Conservation (phyloP, 35 echinoderm and acorn worm species). For the Diadema setosum region DNA sequence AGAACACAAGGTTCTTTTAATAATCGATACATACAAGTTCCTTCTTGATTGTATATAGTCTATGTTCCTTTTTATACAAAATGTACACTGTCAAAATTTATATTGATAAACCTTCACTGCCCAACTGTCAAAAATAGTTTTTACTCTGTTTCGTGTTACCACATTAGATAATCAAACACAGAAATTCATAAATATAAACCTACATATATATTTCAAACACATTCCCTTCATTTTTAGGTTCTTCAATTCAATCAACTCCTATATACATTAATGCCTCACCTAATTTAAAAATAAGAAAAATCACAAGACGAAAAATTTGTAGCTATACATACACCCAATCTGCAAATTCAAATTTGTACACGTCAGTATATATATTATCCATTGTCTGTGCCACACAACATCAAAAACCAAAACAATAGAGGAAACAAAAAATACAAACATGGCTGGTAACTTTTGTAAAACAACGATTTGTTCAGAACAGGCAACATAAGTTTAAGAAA, state of each 20-base stretch:
- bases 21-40: too few species aligned
- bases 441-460: too few species aligned
- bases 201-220: not conserved
- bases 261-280: conserved; percentile 20
- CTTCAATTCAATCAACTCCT: not conserved
- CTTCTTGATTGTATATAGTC: not conserved
- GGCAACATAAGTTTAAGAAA: too few species aligned
- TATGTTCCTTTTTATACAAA: not conserved
- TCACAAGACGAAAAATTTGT: not conserved
- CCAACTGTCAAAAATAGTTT: not conserved
- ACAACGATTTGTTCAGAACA: too few species aligned
- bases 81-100: not conserved
- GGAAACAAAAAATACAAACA: too few species aligned
- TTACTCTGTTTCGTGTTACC: not conserved
- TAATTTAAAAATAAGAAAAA: not conserved
- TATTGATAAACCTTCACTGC: not conserved
- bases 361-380: not conserved
- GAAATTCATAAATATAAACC: not conserved
- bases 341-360: conserved; percentile 14
- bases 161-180: not conserved
- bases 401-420: too few species aligned
- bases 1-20: too few species aligned
- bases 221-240: not conserved
- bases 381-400: not conserved
- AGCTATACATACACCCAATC: not conserved